Evolutionary conservation across 2,888 invertebrate genomes (phyloP), one percentile per base, ranked within the genome.

Genomic region (Cephus sareptanus): DNA sequence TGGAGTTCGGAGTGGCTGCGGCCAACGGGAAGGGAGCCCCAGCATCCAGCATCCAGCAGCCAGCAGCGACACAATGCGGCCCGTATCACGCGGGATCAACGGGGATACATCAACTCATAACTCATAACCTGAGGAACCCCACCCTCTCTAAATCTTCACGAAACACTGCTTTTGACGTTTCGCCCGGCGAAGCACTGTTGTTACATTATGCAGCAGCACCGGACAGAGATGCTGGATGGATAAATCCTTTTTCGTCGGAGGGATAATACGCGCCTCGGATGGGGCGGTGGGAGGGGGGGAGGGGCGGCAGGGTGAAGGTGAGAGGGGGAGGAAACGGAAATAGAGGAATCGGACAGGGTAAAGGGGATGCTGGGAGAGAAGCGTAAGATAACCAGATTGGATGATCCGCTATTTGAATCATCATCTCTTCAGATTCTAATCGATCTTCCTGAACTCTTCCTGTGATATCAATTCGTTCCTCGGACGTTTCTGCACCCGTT

Each of bases 71-170:
- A 88, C 89, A 89, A 88, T 87, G 86, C 88, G 82, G 82, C 81
- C 82, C 84, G 85, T 89, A 89, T 89, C 89, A 85, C 83, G 81
- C 76, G 75, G 89, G 89, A 90, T 90, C 90, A 89, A 88, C 84
- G 85, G 83, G 85, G 83, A 83, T 83, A 80, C 82, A 79, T 83
- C 83, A 81, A 80, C 82, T 82, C 83, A 83, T 84, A 85, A 84
- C 84, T 85, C 85, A 85, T 83, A 83, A 81, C 84, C 83, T 82
- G 83, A 83, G 85, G 80, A 83, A 84, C 84, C 83, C 84, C 86
- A 85, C 83, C 85, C 87, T 85, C 83, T 86, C 87, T 88, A 90
- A 90, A 90, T 89, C 90, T 89, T 87, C 82, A 81, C 84, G 86
- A 85, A 87, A 89, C 87, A 84, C 86, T 88, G 87, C 84, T 82